Percentiles rank a stretch among this genome's conserved stretches.
Evolutionary conservation across 2,797 vertebrate species (phyloP).

Genomic region (Channallabes apus): DNA sequence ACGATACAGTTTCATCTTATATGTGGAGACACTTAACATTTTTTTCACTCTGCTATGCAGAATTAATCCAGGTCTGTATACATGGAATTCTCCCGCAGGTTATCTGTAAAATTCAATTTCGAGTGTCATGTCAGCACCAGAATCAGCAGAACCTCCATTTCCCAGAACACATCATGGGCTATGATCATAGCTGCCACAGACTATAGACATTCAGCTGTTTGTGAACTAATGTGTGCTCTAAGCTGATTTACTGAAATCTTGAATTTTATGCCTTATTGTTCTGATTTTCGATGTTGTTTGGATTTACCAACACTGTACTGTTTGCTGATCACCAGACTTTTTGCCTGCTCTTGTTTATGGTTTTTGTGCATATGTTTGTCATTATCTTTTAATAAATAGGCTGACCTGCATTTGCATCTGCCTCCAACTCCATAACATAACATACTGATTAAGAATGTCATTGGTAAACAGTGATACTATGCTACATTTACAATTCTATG

Average conservation of each 20-base stretch:
- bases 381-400: neutral
- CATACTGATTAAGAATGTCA: neutral
- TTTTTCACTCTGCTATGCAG: neutral
- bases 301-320: neutral
- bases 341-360: neutral
- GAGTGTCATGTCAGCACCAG: neutral
- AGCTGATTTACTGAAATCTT: too few species aligned
- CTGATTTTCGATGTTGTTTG: neutral
- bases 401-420: neutral
- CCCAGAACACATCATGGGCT: neutral
- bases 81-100: neutral
- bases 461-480: neutral
- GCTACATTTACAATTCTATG: neutral
- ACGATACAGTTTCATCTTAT: neutral
- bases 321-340: neutral
- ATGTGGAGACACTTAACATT: neutral
- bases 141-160: neutral
- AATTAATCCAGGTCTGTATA: neutral
- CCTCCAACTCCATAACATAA: neutral
- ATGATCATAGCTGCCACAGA: neutral
- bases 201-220: neutral
- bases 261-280: neutral
- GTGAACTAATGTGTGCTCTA: neutral
- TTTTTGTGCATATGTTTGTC: neutral
- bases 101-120: neutral